Evolutionary conservation across 2,888 invertebrate species (phyloP).

Genomic region (Glomeris marginata): DNA sequence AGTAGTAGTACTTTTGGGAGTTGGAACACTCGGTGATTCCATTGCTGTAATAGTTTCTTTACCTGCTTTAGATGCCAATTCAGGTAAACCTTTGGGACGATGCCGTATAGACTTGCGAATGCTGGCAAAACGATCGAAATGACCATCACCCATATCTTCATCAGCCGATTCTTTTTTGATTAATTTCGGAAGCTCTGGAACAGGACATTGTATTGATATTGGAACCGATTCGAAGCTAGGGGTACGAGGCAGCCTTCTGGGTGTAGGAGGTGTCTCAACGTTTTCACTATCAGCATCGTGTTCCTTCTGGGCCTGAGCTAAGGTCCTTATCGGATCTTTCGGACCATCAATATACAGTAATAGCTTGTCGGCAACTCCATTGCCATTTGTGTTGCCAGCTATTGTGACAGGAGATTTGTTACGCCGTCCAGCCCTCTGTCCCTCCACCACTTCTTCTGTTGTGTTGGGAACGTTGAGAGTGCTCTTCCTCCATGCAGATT

Average conservation of each 20-base stretch:
- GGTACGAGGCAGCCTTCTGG: constrained; percentile 38
- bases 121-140: constrained; percentile 70
- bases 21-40: not conserved
- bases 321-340: too few relatives aligned
- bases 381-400: too few relatives aligned
- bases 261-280: constrained; percentile 74
- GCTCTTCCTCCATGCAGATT: constrained; percentile 59
- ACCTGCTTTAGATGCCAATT: too few relatives aligned
- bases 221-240: not conserved
- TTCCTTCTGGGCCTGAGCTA: not conserved
- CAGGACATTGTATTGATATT: not conserved
- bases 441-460: constrained; percentile 50
- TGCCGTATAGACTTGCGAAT: constrained; percentile 66
- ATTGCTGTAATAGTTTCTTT: not conserved
- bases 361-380: too few relatives aligned
- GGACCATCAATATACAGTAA: too few relatives aligned
- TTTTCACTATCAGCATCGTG: constrained; percentile 55
- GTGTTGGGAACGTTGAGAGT: constrained; percentile 40
- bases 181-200: not conserved
- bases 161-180: constrained; percentile 16
- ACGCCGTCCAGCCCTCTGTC: constrained; percentile 40
- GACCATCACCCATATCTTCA: constrained; percentile 42
- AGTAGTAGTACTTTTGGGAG: not conserved
- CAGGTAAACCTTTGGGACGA: constrained; percentile 6
- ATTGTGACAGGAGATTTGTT: constrained; percentile 25